Evolutionary conservation across 2,113 vertebrate species (phyloP).

Genomic region (Isurus oxyrinchus): DNA sequence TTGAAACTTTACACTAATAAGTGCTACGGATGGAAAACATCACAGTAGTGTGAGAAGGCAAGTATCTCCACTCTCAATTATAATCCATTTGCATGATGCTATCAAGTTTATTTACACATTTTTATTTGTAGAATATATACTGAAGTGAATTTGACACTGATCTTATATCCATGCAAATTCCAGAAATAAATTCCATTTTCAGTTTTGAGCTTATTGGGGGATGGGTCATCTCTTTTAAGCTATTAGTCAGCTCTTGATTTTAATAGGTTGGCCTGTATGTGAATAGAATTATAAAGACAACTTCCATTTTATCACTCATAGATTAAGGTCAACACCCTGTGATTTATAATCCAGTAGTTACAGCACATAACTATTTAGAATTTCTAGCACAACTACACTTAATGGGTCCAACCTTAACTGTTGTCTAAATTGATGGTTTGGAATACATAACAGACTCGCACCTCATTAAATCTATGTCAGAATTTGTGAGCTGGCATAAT

Average conservation of each 20-base stretch:
- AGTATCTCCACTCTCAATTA: not conserved
- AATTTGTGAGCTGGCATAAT: not conserved
- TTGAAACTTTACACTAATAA: not conserved
- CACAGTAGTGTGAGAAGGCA: not conserved
- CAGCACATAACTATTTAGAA: not conserved
- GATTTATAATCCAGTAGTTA: not conserved
- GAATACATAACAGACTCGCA: not conserved
- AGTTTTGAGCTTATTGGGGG: not conserved
- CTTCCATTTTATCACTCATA: not conserved
- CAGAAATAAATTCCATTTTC: not conserved
- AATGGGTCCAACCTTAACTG: not conserved
- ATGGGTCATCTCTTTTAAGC: not conserved
- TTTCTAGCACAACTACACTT: not conserved
- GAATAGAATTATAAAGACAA: not conserved
- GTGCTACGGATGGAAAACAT: not conserved
- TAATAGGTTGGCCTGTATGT: not conserved
- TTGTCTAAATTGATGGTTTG: not conserved
- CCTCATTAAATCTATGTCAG: not conserved
- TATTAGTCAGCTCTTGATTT: not conserved
- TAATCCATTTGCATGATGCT: not conserved
- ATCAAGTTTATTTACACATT: not conserved
- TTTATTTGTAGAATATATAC: not conserved
- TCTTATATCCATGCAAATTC: not conserved
- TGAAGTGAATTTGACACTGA: not conserved
- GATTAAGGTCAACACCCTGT: not conserved